Evolutionary conservation across 2,113 vertebrate genomes (phyloP), one percentile per base, ranked within the genome.

Genomic region (Hydropotes inermis): DNA sequence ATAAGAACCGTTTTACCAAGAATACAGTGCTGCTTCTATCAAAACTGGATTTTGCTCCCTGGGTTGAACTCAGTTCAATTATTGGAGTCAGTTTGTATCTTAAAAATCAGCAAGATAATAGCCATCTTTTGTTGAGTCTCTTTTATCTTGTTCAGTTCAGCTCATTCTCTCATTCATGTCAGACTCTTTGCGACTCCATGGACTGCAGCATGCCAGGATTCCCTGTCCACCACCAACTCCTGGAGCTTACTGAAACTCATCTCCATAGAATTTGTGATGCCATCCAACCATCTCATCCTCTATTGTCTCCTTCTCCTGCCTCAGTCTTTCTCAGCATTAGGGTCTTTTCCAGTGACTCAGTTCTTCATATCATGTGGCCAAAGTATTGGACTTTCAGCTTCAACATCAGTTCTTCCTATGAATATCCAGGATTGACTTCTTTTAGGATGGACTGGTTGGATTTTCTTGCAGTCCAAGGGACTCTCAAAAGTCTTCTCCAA

Each of bases 91-190:
- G 12, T 79, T 89, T 82, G 43, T 19, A 11, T 97, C 64, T 91
- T 95, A 81, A 79, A 70, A 58, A 91, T 23, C 15, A 97, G 58
- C 57, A 52, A 60, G 23, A 52, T 45, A 86, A 88, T 81, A 89
- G 78, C 9, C 21, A 27, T 67, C 36, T 76, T 86, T 89, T 90
- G 36, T 14, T 30, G 74, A 94, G 16, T 78, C 30, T 70, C 0
- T 79, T 83, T 54, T 58, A 33, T 76, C 87, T 50, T 47, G 78
- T 7, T 88, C 8, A 76, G n/a, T 70, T 70, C 67, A 74, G 36
- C 43, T 74, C 70, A 74, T 13, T 70, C 6, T 6, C 36, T 43
- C 23, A 43, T 39, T 43, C 36, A 14, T 74, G 11, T 74, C 36
- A 25, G 21, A 74, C 36, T 39, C 21, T 74, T 74, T 74, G 70